Percentiles rank a stretch among this genome's conserved stretches.
These are phyloP conservation scores for Arizona elegans DNA, from an alignment of 2,113 vertebrate species.

Conservation along the genomic window DNA sequence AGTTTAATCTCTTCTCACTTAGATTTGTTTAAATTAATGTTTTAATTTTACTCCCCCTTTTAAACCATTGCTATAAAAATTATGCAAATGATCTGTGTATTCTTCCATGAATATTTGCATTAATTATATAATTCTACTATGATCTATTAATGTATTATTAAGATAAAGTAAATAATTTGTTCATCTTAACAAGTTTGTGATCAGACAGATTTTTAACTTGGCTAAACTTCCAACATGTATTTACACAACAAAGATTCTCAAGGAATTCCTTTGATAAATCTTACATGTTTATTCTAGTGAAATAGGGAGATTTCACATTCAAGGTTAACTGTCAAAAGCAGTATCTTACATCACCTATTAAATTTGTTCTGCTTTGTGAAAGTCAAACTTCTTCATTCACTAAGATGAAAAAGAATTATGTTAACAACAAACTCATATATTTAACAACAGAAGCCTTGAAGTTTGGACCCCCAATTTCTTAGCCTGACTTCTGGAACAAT, in stretches of 20 bases:
- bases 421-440: not conserved
- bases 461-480: not conserved
- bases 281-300: not conserved
- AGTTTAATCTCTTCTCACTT: not conserved
- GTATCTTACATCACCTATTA: not conserved
- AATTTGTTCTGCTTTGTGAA: not conserved
- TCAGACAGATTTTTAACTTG: not conserved
- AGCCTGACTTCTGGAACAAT: not conserved
- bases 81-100: not conserved
- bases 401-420: not conserved
- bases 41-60: not conserved
- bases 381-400: not conserved
- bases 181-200: not conserved
- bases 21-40: not conserved
- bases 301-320: not conserved
- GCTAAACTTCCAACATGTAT: not conserved
- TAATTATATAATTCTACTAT: not conserved
- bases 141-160: not conserved
- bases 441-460: not conserved
- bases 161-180: not conserved
- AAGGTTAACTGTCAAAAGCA: not conserved
- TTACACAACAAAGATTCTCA: not conserved
- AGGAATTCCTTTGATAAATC: not conserved
- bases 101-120: not conserved
- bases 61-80: not conserved